Percentiles rank a stretch among this genome's conserved stretches.
Evolutionary conservation across 2,113 vertebrate species (phyloP).

Genomic region (Mionectes macconnelli): DNA sequence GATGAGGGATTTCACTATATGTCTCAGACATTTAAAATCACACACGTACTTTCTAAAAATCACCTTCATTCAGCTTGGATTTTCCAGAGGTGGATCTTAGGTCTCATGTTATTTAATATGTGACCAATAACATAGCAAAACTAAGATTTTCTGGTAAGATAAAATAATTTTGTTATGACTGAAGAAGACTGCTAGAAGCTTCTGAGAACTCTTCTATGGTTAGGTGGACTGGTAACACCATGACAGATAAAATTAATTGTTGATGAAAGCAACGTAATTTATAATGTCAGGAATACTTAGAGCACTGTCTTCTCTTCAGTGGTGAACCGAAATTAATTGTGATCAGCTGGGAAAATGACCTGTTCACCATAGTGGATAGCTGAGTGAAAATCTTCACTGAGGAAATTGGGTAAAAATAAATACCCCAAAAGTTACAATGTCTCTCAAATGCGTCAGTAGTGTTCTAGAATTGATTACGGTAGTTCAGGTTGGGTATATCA

Average conservation of each 20-base stretch:
- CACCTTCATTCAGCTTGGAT: neutral
- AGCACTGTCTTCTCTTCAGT: neutral
- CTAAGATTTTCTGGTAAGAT: neutral
- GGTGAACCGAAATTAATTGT: constrained; percentile 1
- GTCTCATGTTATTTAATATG: neutral
- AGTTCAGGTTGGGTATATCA: neutral
- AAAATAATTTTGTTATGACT: neutral
- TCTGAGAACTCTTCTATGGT: neutral
- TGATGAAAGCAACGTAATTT: neutral
- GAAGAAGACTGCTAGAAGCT: neutral
- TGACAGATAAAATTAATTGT: neutral
- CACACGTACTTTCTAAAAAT: neutral
- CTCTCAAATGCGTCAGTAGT: neutral
- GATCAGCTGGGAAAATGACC: neutral
- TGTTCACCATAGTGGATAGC: neutral
- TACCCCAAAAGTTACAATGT: neutral
- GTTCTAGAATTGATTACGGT: neutral
- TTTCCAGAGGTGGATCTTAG: neutral
- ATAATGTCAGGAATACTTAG: neutral
- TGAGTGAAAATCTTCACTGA: neutral
- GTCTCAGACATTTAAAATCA: constrained; percentile 3
- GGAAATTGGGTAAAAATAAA: neutral
- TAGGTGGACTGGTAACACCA: neutral
- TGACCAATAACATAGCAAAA: neutral
- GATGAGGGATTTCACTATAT: neutral